Conservation (phyloP, 2,113 vertebrate species). For the Nibea coibor region DNA sequence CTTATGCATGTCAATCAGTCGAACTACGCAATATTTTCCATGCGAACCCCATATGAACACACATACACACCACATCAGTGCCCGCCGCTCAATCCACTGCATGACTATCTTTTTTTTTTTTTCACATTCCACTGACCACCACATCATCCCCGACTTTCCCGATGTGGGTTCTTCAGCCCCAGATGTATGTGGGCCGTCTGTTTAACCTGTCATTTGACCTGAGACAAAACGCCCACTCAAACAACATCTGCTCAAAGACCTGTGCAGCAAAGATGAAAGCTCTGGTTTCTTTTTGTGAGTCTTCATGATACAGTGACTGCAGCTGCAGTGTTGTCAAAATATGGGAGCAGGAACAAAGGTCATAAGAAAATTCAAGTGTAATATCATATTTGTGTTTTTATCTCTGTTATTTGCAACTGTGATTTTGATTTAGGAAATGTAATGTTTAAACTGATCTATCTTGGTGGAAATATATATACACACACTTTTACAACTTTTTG, state of each 20-base stretch:
- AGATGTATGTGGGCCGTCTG: constrained; percentile 42
- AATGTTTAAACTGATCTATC: too few species aligned
- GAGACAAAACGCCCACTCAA: constrained; percentile 21
- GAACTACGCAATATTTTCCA: constrained; percentile 74
- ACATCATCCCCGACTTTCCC: constrained; percentile 38
- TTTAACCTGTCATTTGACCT: constrained; percentile 49
- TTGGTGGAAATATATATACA: too few species aligned
- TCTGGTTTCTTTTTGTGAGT: neutral
- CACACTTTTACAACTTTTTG: too few species aligned
- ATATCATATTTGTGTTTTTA: neutral
- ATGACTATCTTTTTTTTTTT: constrained; percentile 43
- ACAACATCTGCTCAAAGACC: constrained; percentile 32
- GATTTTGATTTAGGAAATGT: too few species aligned
- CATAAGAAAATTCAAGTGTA: too few species aligned
- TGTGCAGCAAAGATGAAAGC: neutral
- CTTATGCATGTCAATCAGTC: constrained; percentile 67
- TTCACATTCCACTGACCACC: constrained; percentile 44
- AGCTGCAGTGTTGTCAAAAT: neutral
- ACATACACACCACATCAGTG: constrained; percentile 39
- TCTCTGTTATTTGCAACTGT: too few species aligned
- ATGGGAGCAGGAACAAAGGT: neutral
- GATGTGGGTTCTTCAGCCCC: constrained; percentile 50
- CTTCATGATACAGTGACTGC: neutral
- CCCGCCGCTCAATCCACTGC: constrained; percentile 37
- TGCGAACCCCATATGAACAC: constrained; percentile 45